These are phyloP conservation scores for Caiman crocodilus DNA, from an alignment of 2,797 vertebrate species.

Conservation along the genomic window DNA sequence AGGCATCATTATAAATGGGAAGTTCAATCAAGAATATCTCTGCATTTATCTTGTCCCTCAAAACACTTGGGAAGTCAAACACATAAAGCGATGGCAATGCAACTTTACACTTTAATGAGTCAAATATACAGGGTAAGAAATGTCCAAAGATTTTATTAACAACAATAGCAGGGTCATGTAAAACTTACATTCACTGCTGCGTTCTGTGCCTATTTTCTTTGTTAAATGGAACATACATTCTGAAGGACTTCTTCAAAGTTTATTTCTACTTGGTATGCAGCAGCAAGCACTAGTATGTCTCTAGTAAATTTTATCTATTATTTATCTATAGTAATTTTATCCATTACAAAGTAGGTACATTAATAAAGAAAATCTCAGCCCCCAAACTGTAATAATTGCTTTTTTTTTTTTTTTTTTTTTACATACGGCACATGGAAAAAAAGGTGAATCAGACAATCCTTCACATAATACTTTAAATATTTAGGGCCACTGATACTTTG, in stretches of 20 bases:
- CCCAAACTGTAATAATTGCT: neutral
- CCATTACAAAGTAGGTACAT: neutral
- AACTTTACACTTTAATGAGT: neutral
- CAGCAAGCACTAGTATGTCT: neutral
- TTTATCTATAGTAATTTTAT: too few species aligned
- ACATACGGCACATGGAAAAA: neutral
- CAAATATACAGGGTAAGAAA: neutral
- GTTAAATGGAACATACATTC: neutral
- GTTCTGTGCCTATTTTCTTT: neutral
- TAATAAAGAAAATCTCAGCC: neutral
- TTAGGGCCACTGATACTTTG: neutral
- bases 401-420: neutral
- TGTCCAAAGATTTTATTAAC: neutral
- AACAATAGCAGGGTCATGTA: neutral
- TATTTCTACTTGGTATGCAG: neutral
- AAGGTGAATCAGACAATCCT: neutral
- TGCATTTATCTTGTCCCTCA: neutral
- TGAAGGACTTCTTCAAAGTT: neutral
- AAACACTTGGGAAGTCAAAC: neutral
- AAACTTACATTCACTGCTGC: neutral
- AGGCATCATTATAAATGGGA: neutral
- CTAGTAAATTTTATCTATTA: neutral
- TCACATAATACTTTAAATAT: slow-evolving; percentile 18
- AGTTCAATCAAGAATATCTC: neutral
- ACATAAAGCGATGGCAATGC: neutral